phyloP scores from a whole-genome alignment of 1,140 invertebrate genomes.

The Apis laboriosa region DNA sequence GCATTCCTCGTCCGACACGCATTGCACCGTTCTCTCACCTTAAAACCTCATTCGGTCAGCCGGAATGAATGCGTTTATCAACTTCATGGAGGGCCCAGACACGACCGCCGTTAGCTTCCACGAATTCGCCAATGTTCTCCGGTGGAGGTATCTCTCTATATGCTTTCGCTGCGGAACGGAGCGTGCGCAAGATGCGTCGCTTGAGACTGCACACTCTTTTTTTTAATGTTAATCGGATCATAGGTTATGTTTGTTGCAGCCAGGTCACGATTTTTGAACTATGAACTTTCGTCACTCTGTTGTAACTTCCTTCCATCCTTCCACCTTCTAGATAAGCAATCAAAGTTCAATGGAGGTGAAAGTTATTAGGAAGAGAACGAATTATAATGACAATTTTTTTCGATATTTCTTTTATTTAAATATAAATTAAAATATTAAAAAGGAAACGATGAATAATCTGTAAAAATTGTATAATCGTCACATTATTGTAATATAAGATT shows the following conservation, averaged over 20 bases:
- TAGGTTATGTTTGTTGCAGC: not conserved
- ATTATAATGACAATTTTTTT: not conserved
- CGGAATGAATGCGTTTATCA: constrained; percentile 37
- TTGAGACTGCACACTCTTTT: not conserved
- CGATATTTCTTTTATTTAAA: not conserved
- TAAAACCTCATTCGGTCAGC: constrained; percentile 36
- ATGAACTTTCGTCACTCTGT: constrained; percentile 14
- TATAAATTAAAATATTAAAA: too few relatives aligned
- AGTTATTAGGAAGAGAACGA: not conserved
- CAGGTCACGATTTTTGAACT: constrained; percentile 42
- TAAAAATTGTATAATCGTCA: too few relatives aligned
- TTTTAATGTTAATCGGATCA: not conserved
- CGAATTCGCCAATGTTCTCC: constrained; percentile 20
- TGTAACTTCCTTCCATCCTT: too few relatives aligned
- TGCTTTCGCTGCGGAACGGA: constrained; percentile 38
- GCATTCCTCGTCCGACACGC: constrained; percentile 3
- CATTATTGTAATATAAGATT: too few relatives aligned
- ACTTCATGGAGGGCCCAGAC: constrained; percentile 19
- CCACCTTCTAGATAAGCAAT: not conserved
- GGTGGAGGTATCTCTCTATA: not conserved
- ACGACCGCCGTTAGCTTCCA: constrained; percentile 30
- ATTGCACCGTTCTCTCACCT: constrained; percentile 41
- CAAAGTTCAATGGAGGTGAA: not conserved
- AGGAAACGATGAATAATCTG: too few relatives aligned
- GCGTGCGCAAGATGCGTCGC: constrained; percentile 34